phyloP scores from a whole-genome alignment of 2,797 vertebrate species.

The Lycodopsis pacificus region DNA sequence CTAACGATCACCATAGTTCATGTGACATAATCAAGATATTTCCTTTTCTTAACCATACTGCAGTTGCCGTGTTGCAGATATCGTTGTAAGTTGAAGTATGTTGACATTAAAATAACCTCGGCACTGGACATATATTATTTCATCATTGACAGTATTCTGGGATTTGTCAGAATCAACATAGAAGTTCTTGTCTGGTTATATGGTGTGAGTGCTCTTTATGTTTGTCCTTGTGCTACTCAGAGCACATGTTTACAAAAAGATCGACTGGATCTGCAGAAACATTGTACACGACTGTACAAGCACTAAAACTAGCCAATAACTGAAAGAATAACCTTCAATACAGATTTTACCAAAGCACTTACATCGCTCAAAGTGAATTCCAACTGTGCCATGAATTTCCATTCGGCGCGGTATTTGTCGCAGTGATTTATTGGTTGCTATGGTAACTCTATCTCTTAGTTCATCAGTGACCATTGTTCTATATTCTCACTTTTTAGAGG shows the following conservation, averaged over 20 bases:
- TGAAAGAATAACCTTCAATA: background rate
- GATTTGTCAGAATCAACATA: background rate
- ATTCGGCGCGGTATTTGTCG: constrained; percentile 11
- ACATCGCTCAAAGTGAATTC: constrained; percentile 9
- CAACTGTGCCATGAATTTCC: constrained; percentile 9
- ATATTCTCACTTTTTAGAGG: constrained; percentile 15
- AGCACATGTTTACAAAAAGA: background rate
- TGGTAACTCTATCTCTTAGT: constrained; percentile 10
- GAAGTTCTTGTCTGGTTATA: background rate
- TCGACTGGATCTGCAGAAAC: background rate
- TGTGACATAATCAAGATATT: background rate
- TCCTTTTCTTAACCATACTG: background rate
- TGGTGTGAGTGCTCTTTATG: background rate
- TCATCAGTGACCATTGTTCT: background rate
- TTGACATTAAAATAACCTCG: background rate
- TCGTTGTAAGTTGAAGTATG: background rate
- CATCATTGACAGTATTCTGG: background rate
- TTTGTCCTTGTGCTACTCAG: background rate
- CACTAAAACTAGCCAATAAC: background rate
- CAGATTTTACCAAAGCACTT: background rate
- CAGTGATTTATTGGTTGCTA: constrained; percentile 40
- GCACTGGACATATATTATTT: background rate
- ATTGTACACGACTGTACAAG: background rate
- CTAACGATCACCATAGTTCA: background rate
- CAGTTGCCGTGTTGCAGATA: background rate